Evolutionary conservation across 2,888 invertebrate species (phyloP).

Genomic region (Lasioglossum lativentre): DNA sequence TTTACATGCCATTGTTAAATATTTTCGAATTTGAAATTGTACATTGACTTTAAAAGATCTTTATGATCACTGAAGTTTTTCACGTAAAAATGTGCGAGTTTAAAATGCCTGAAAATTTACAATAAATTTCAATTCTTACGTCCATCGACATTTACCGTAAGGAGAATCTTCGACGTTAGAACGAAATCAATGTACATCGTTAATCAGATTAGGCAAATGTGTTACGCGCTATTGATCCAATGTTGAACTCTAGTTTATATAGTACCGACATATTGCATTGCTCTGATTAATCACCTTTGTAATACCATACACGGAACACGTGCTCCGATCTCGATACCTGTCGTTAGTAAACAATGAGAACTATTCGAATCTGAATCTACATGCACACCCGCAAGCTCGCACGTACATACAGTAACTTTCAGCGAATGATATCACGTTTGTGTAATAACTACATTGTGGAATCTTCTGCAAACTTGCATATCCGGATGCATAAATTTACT

Average conservation of each 20-base stretch:
- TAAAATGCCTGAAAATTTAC: background rate
- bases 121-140: background rate
- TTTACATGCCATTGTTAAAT: background rate
- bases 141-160: background rate
- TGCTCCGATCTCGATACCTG: conserved; percentile 50
- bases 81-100: background rate
- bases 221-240: conserved; percentile 59
- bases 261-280: conserved; percentile 60
- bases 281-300: conserved; percentile 69
- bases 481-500: background rate
- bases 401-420: background rate
- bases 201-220: conserved; percentile 67
- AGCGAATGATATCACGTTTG: background rate
- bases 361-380: conserved; percentile 30
- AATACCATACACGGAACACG: conserved; percentile 53
- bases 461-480: conserved; percentile 6
- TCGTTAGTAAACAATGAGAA: conserved; percentile 51
- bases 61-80: background rate
- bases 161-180: conserved; percentile 29
- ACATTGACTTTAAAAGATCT: background rate
- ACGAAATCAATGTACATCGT: conserved; percentile 67
- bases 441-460: background rate
- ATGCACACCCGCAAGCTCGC: background rate
- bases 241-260: conserved; percentile 63
- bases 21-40: background rate